Conservation (phyloP, 2,797 vertebrate genomes). For the Melanotaenia maccullochi region DNA sequence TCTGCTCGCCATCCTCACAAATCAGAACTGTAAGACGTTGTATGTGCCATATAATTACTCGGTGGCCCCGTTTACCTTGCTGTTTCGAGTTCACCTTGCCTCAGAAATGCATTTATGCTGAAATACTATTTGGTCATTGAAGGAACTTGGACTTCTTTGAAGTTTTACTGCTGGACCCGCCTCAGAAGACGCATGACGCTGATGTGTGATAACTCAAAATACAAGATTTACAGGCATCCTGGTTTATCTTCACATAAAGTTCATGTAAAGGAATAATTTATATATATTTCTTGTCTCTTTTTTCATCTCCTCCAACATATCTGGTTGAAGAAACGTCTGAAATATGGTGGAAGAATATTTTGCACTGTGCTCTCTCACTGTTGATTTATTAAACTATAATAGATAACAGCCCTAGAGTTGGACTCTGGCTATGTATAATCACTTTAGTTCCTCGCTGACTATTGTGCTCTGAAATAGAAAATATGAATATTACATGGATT, state of each 20-base stretch:
- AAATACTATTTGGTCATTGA: slow-evolving; percentile 56
- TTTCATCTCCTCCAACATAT: slow-evolving; percentile 63
- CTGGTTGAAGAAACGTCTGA: slow-evolving; percentile 44
- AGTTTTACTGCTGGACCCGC: slow-evolving; percentile 47
- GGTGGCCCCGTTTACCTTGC: slow-evolving; percentile 59
- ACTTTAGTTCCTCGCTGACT: slow-evolving; percentile 75
- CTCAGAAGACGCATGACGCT: slow-evolving; percentile 23
- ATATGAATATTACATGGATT: slow-evolving; percentile 81
- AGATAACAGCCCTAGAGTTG: slow-evolving; percentile 70
- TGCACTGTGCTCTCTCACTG: slow-evolving; percentile 57
- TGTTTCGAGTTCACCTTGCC: slow-evolving; percentile 67
- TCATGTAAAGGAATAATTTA: slow-evolving; percentile 37
- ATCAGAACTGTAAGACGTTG: slow-evolving; percentile 78
- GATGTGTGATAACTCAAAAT: slow-evolving; percentile 29
- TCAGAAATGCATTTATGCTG: slow-evolving; percentile 57
- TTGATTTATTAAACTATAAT: slow-evolving; percentile 75
- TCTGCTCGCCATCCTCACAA: slow-evolving; percentile 80
- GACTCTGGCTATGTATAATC: slow-evolving; percentile 78
- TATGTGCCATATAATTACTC: slow-evolving; percentile 80
- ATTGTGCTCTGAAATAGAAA: slow-evolving; percentile 78
- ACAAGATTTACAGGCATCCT: slow-evolving; percentile 1
- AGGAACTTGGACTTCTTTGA: slow-evolving; percentile 63
- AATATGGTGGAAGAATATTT: slow-evolving; percentile 51
- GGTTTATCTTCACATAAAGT: slow-evolving; percentile 33
- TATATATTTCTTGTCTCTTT: slow-evolving; percentile 50